phyloP scores from a whole-genome alignment of 2,113 vertebrate species.

The Gobius niger region DNA sequence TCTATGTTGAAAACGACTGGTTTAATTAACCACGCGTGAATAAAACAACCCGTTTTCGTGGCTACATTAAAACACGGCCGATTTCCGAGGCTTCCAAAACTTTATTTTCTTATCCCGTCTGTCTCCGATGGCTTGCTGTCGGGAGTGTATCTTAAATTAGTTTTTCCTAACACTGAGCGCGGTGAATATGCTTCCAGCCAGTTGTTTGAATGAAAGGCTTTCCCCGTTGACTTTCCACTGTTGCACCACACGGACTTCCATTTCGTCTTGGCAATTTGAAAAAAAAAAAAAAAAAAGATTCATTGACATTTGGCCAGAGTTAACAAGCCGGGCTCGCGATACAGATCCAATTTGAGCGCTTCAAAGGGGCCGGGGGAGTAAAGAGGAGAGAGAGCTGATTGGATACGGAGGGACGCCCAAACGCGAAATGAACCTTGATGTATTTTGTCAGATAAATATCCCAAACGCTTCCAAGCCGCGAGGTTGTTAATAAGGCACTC shows the following conservation, averaged over 20 bases:
- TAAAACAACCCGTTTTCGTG: no score
- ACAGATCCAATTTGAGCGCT: constrained; percentile 46
- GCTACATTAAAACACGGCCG: no score
- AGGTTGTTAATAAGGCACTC: not conserved
- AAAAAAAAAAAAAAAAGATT: constrained; percentile 18
- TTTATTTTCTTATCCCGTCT: not conserved
- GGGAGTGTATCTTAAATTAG: constrained; percentile 23
- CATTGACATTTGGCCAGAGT: constrained; percentile 56
- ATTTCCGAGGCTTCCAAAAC: not conserved
- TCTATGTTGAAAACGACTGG: no score
- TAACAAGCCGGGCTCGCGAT: constrained; percentile 40
- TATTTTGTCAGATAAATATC: constrained; percentile 35
- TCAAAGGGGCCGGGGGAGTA: constrained; percentile 29
- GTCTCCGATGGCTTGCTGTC: constrained; percentile 6
- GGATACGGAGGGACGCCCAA: constrained; percentile 24
- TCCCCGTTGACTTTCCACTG: constrained; percentile 20
- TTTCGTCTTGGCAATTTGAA: constrained; percentile 30
- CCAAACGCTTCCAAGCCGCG: not conserved
- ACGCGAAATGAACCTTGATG: constrained; percentile 8
- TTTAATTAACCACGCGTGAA: no score
- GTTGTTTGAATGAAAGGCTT: constrained; percentile 22
- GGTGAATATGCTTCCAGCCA: constrained; percentile 22
- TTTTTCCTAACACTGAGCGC: constrained; percentile 21
- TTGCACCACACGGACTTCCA: constrained; percentile 39
- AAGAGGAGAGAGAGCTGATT: constrained; percentile 12